Percentiles rank a stretch among this genome's conserved stretches.
Conservation (phyloP, 2,888 invertebrate genomes). For the Melanotus villosus region DNA sequence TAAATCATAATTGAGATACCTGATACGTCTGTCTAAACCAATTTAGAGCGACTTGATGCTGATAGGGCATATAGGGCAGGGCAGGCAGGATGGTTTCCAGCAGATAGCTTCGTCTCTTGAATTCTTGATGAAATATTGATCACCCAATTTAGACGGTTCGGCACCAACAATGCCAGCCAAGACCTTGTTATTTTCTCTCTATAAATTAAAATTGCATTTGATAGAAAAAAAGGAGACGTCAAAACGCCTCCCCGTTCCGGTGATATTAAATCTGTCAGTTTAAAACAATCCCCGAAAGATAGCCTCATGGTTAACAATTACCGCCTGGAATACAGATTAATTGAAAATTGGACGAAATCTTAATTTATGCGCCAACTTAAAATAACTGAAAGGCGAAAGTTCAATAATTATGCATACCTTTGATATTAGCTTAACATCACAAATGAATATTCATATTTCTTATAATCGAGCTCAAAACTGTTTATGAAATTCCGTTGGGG, state of each 20-base stretch:
- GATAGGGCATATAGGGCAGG: conserved; percentile 45
- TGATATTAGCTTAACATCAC: conserved; percentile 20
- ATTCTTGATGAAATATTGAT: conserved; percentile 57
- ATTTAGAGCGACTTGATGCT: conserved; percentile 44
- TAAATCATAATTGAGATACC: conserved; percentile 51
- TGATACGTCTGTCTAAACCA: conserved; percentile 51
- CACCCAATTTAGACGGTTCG: conserved; percentile 49
- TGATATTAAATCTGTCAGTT: too few species aligned
- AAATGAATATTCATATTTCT: conserved; percentile 31
- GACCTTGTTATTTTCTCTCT: conserved; percentile 15
- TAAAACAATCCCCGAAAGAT: too few species aligned
- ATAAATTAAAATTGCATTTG: conserved; percentile 23
- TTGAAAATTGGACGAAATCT: conserved; percentile 1
- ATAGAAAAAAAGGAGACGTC: background rate
- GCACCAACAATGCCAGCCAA: conserved; percentile 38
- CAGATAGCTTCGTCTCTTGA: conserved; percentile 43
- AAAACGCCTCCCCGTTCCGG: too few species aligned
- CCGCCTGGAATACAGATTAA: background rate
- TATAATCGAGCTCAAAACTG: conserved; percentile 6
- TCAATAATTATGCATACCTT: conserved; percentile 27
- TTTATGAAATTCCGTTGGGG: conserved; percentile 8
- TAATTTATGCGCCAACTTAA: conserved; percentile 14
- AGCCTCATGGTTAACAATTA: too few species aligned
- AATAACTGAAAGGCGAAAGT: conserved; percentile 3
- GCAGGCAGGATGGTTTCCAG: conserved; percentile 29